phyloP scores from a whole-genome alignment of 2,113 vertebrate species.

The Strigops habroptila region DNA sequence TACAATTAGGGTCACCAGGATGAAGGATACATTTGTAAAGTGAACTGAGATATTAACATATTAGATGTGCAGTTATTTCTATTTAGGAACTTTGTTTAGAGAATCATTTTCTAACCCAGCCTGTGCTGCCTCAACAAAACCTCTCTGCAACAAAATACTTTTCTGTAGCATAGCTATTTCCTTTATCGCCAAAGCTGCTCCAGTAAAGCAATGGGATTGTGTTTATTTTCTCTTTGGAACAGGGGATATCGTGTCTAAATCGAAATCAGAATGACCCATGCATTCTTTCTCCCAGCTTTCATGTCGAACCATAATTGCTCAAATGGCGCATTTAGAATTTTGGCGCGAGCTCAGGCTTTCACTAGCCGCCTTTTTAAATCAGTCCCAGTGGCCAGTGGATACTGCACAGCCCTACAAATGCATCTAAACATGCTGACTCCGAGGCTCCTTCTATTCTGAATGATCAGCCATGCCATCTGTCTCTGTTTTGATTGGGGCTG shows the following conservation, averaged over 20 bases:
- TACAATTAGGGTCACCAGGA: neutral
- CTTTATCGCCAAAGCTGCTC: constrained; percentile 27
- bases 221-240: constrained; percentile 63
- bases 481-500: constrained; percentile 63
- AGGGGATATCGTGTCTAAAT: constrained; percentile 50
- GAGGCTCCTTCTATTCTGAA: constrained; percentile 54
- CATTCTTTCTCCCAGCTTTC: constrained; percentile 64
- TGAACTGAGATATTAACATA: neutral
- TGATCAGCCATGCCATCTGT: constrained; percentile 61
- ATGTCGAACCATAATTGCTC: constrained; percentile 51
- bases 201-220: constrained; percentile 29
- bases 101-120: neutral
- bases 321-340: constrained; percentile 58
- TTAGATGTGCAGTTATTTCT: neutral
- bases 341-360: constrained; percentile 44
- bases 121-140: neutral
- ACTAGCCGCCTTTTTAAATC: constrained; percentile 55
- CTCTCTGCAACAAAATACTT: neutral
- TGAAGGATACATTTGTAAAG: neutral
- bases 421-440: constrained; percentile 57
- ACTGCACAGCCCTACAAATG: constrained; percentile 35
- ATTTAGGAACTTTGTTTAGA: neutral
- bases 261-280: constrained; percentile 61
- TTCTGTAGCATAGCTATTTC: neutral
- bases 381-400: constrained; percentile 48